Base-by-base conservation (phyloP, 2,113 vertebrate species). In the Tamias sibiricus region DNA sequence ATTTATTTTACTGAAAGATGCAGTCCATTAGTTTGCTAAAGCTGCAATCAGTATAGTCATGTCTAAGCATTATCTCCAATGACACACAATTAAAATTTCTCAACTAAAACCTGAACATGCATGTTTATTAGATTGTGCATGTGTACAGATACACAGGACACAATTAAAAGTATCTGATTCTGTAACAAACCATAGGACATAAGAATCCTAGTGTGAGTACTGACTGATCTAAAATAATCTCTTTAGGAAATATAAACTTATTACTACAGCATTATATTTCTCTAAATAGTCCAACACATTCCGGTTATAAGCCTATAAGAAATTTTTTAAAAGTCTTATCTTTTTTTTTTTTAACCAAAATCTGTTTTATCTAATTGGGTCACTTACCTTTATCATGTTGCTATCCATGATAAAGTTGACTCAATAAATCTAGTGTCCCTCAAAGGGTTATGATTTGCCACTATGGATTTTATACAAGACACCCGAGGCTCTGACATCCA, bases 291-390 rank as follows among this genome's bases (percentile, higher is more conserved):
- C 22, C 44, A 68, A 22, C 47, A 71, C 19, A 80, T 89, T 71
- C 8, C 11, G 28, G 7, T 44, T 64, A 32, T 69, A 76, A 75
- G 16, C 14, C 52, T 87, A 8, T 44, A 35, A 26, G 20, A 74
- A 94, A 49, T 2, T 22, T 62, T 62, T 62, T 62, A 85, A 59
- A 42, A 66, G 1, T 13, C 9, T 52, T 24, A 92, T 35, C 32
- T 94, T n/a, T 80, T 84, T 94, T 64, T 81, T 19, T 92, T 69
- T 74, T 32, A 6, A 74, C 12, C 40, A 22, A 95, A 96, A 96
- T 14, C 28, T 11, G 16, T 75, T 79, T 22, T 72, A 69, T 66
- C 30, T 88, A 86, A 54, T 19, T 87, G 54, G 44, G 40, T 74
- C 68, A 87, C 44, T 93, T 68, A 89, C 26, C 64, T 57, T 62